phyloP scores from a whole-genome alignment of 2,797 vertebrate species.

The Scolopax rusticola region DNA sequence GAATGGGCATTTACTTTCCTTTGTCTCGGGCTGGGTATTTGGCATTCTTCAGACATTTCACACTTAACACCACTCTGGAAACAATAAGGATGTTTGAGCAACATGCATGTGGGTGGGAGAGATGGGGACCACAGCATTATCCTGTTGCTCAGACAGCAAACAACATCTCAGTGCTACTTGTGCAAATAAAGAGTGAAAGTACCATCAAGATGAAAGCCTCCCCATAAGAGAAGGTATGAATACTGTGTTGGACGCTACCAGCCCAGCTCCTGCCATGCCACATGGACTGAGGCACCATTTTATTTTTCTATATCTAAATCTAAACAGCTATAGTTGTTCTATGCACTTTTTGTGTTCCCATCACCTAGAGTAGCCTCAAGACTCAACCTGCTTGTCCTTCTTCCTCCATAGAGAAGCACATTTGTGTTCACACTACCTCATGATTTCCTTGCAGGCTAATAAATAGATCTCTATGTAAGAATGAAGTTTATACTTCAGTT shows the following conservation, averaged over 20 bases:
- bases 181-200: not conserved
- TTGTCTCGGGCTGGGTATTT: not conserved
- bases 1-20: not conserved
- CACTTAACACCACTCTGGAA: not conserved
- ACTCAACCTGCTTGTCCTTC: not conserved
- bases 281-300: not conserved
- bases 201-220: not conserved
- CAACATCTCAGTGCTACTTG: not conserved
- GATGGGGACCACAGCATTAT: not conserved
- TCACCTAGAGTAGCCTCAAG: not conserved
- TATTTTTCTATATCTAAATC: not conserved
- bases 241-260: not conserved
- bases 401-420: not conserved
- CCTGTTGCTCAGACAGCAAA: not conserved
- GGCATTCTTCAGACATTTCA: not conserved
- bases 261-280: not conserved
- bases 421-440: constrained; percentile 7
- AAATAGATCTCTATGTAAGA: not conserved
- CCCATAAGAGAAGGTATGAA: not conserved
- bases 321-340: not conserved
- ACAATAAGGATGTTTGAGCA: not conserved
- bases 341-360: not conserved
- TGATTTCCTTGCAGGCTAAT: constrained; percentile 7
- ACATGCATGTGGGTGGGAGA: not conserved
- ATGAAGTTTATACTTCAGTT: not conserved